Base-by-base conservation (phyloP, 1,140 invertebrate genomes). In the Vanessa tameamea region DNA sequence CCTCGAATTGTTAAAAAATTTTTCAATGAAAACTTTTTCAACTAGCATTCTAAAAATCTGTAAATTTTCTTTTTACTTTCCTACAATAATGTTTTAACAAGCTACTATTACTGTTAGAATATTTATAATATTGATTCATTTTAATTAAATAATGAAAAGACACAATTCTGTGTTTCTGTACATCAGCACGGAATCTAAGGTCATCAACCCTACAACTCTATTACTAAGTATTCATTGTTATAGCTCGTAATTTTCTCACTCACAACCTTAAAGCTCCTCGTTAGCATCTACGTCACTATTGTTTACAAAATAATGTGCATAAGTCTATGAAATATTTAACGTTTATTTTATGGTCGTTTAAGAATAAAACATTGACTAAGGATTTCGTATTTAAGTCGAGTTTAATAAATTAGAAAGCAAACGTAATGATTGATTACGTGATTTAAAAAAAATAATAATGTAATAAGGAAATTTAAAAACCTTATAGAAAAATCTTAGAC, bases 281-380 rank as follows among this genome's bases (percentile, higher is more conserved):
- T 57, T 57, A 57, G 53, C 53, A 57, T 57, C 53, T 57, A 57
- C 53, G 53, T 57, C 53, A 57, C 53, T 57, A 57, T 57, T 57
- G 53, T 23, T 57, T 57, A 57, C 53, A 57, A 57, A 57, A 57
- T 57, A 57, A 57, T 57, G 53, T n/a, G 16, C 20, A 23, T 57
- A 57, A 53, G 16, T 57, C 23, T 23, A 57, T 57, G 53, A 57
- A 57, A 16, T 57, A 57, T 57, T 57, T 57, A 16, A 57, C 23
- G 53, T 57, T 23, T 23, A 8, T 57, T 23, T 57, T 23, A 57
- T 23, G 23, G 16, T 57, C 53, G 53, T 20, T 23, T 57, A 23
- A 2, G 23, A 57, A 57, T 23, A 23, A 43, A 43, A 57, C 9
- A 53, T 53, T 16, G 7, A 53, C n/a, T 53, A 16, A 53, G 15